Evolutionary conservation across 2,797 vertebrate species (phyloP), one percentile per base, ranked within the genome.

Genomic region (Eospalax fontanierii): DNA sequence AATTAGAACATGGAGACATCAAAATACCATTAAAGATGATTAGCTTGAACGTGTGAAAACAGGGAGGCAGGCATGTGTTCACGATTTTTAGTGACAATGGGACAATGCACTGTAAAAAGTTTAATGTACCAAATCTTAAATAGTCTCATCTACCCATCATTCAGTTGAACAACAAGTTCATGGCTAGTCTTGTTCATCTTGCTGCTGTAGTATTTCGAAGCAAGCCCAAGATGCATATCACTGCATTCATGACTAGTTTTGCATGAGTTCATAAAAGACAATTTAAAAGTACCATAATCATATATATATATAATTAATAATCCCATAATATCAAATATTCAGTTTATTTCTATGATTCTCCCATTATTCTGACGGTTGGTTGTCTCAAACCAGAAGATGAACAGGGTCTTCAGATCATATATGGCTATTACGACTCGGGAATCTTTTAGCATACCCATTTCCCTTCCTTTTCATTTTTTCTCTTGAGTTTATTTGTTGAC

Each of bases 401-500:
- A 35, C 19, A 79, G 83, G 6, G 10, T 54, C 19, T 10, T n/a
- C 12, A 95, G 2, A 43, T 84, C 85, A 84, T 2, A 54, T 75
- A 38, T 89, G 33, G 5, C 71, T 88, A 26, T 75, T 80, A 43
- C 35, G 3, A 1, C 71, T 90, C 84, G 93, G 76, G 33, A 91
- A 86, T 71, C 12, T 87, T 94, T 93, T 83, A 90, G 95, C 89
- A 65, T 90, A 4, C 78, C 91, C 61, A 35, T 87, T 63, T 40
- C 73, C 4, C 18, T 30, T 54, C 18, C 43, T 22, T 50, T 76
- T 79, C 26, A 86, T 40, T 78, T 87, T 24, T 86, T 18, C 68
- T 9, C 40, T 79, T 78, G 71, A 85, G 76, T 83, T 90, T 96
- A 59, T 95, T 94, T 87, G 4, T 87, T 90, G 90, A 94, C 2